A percentile compares a stretch with the other conserved stretches of the same genome.
These are phyloP conservation scores for Xylota segnis DNA, from an alignment of 2,888 invertebrate genomes.

Conservation along the genomic window DNA sequence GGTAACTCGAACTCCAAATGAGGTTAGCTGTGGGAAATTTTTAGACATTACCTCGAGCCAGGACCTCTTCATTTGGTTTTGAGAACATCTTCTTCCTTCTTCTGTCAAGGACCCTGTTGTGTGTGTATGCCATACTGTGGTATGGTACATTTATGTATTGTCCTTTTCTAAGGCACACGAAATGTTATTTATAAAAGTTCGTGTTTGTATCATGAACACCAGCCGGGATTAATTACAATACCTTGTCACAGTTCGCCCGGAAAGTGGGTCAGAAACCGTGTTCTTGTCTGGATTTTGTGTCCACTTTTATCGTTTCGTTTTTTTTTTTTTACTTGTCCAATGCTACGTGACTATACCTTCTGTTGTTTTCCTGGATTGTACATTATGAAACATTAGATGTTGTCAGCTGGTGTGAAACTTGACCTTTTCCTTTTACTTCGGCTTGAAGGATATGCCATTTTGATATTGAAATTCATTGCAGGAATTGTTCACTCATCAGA, in stretches of 20 bases:
- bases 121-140: not conserved
- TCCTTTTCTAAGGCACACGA: not conserved
- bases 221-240: conserved; percentile 39
- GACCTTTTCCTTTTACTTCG: not conserved
- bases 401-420: conserved; percentile 26
- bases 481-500: not conserved
- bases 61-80: not conserved
- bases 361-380: not conserved
- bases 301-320: not conserved
- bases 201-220: not conserved
- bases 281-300: conserved; percentile 11
- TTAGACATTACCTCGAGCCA: not conserved
- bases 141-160: not conserved
- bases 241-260: conserved; percentile 3
- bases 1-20: not conserved
- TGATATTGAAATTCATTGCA: conserved; percentile 23
- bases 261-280: conserved; percentile 18
- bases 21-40: not conserved
- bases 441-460: too few relatives aligned
- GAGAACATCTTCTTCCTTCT: not conserved
- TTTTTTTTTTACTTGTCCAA: not conserved
- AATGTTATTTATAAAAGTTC: not conserved
- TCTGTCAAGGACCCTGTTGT: not conserved
- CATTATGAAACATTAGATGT: conserved; percentile 19
- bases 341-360: conserved; percentile 17